Conservation (phyloP, 35 echinoderm and acorn worm species). For the Lytechinus pictus region DNA sequence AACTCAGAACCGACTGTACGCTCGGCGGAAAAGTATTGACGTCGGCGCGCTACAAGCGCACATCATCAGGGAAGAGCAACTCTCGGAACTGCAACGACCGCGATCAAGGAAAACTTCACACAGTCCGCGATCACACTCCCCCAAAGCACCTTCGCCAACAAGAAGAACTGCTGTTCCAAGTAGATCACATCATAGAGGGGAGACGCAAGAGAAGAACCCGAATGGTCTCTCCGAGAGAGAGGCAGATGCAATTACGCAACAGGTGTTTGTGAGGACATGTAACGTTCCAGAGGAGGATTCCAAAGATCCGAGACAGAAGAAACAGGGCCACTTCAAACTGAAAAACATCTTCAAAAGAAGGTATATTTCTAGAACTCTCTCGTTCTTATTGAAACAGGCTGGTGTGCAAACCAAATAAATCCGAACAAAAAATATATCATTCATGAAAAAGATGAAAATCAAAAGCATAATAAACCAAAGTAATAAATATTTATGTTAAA, state of each 20-base stretch:
- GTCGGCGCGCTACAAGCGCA: constrained; percentile 42
- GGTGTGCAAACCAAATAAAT: no score
- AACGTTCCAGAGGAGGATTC: neutral
- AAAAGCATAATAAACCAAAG: no score
- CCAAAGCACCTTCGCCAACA: neutral
- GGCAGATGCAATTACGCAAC: constrained; percentile 23
- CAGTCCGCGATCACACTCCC: neutral
- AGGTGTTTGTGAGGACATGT: constrained; percentile 37
- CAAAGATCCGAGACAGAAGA: constrained; percentile 23
- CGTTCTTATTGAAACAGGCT: neutral
- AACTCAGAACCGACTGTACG: constrained; percentile 15
- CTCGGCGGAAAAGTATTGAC: neutral
- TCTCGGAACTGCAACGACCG: neutral
- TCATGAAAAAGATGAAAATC: no score
- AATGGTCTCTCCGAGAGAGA: constrained; percentile 31
- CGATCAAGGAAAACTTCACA: constrained; percentile 16
- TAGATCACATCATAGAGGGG: neutral
- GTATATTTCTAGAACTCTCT: neutral
- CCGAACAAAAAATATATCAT: no score
- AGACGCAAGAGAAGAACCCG: neutral
- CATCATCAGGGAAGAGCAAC: constrained; percentile 14
- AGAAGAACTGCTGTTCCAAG: neutral
- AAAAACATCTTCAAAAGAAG: constrained; percentile 49
- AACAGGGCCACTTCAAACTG: constrained; percentile 27
- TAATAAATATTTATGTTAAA: no score